Evolutionary conservation across 2,888 invertebrate genomes (phyloP).

Genomic region (Helobdella robusta): DNA sequence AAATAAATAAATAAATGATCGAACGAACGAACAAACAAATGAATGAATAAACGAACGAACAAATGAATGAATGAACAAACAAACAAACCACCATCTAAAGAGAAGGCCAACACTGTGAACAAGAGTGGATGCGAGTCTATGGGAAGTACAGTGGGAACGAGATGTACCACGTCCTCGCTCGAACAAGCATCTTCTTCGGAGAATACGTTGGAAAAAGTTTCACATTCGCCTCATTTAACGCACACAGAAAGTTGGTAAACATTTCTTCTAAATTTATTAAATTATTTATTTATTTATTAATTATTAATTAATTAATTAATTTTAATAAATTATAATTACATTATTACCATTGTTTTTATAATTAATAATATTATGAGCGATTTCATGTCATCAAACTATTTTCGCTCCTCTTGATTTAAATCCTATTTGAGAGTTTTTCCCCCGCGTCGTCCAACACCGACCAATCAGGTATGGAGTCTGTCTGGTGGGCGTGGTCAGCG

Average conservation of each 20-base stretch:
- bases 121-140: slow-evolving; percentile 96
- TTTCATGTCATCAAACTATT: not conserved
- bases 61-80: not conserved
- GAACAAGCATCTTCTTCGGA: slow-evolving; percentile 90
- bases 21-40: not conserved
- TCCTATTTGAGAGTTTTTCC: not conserved
- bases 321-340: not conserved
- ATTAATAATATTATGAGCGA: not conserved
- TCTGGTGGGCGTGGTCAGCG: slow-evolving; percentile 68
- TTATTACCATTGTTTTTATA: not conserved
- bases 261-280: not conserved
- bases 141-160: slow-evolving; percentile 97
- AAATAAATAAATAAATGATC: too few relatives aligned
- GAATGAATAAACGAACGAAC: not conserved
- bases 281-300: not conserved
- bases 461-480: slow-evolving; percentile 78
- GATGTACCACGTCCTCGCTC: slow-evolving; percentile 90
- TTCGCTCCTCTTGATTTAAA: not conserved
- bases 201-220: slow-evolving; percentile 98
- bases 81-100: slow-evolving; percentile 53
- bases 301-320: not conserved
- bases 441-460: not conserved
- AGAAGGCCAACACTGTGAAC: slow-evolving; percentile 84
- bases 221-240: slow-evolving; percentile 98
- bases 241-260: slow-evolving; percentile 75